phyloP scores from a whole-genome alignment of 2,113 vertebrate species.

The Eudyptes chrysolophus region DNA sequence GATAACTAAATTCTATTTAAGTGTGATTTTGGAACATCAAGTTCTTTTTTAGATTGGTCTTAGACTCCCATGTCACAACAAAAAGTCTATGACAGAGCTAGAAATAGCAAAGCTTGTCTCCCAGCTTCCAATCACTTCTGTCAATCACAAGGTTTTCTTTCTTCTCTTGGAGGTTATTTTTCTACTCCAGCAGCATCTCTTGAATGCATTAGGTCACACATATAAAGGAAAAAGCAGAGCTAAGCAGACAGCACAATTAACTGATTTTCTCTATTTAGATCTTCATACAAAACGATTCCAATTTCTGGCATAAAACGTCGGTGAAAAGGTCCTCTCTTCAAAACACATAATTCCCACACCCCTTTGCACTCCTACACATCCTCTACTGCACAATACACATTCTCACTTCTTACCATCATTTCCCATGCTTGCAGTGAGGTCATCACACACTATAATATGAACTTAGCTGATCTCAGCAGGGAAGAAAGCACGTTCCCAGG shows the following conservation, averaged over 20 bases:
- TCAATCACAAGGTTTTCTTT: not conserved
- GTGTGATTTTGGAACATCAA: not conserved
- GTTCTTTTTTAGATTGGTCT: not conserved
- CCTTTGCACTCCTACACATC: not conserved
- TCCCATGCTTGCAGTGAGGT: not conserved
- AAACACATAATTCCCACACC: not conserved
- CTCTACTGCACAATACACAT: not conserved
- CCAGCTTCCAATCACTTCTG: not conserved
- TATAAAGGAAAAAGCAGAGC: not conserved
- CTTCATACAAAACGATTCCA: not conserved
- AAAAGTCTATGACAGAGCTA: not conserved
- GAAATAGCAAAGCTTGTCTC: not conserved
- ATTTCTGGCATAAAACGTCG: not conserved
- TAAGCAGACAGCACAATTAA: not conserved
- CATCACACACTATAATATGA: not conserved
- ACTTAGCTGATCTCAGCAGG: not conserved
- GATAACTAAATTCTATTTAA: not conserved
- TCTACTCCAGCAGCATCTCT: not conserved
- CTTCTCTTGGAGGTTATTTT: not conserved
- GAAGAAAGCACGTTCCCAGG: not conserved
- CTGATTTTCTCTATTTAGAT: not conserved
- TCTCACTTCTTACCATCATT: not conserved
- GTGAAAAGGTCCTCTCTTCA: not conserved
- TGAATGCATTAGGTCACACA: not conserved
- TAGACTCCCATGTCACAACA: not conserved